Evolutionary conservation across 2,888 invertebrate genomes (phyloP).

Genomic region (Tyria jacobaeae): DNA sequence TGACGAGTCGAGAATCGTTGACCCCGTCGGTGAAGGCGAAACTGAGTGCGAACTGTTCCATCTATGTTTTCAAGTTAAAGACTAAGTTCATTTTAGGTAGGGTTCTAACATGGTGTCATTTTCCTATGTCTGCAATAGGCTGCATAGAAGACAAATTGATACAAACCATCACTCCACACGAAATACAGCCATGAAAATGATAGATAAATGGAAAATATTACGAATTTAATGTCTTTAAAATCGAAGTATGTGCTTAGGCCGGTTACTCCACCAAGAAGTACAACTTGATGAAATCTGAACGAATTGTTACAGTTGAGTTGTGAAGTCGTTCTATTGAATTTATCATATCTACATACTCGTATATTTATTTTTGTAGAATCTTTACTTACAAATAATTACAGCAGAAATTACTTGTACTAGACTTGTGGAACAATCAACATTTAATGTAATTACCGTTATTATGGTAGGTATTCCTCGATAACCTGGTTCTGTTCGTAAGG

Average conservation of each 20-base stretch:
- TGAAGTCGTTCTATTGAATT: not conserved
- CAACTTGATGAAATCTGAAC: not conserved
- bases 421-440: too few relatives aligned
- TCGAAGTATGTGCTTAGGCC: not conserved
- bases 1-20: slow-evolving; percentile 83
- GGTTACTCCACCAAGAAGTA: not conserved
- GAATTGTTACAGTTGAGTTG: not conserved
- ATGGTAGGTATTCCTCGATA: not conserved
- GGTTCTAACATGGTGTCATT: not conserved
- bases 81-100: slow-evolving; percentile 30
- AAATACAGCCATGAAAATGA: not conserved
- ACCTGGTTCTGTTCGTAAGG: slow-evolving; percentile 7
- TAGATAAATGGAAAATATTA: not conserved
- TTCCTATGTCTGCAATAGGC: too few relatives aligned
- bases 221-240: not conserved
- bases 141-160: not conserved
- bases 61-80: slow-evolving; percentile 46
- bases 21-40: slow-evolving; percentile 78
- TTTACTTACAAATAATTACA: too few relatives aligned
- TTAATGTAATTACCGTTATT: too few relatives aligned
- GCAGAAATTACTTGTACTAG: not conserved
- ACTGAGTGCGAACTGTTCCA: slow-evolving; percentile 70
- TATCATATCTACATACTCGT: not conserved
- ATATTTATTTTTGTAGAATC: too few relatives aligned
- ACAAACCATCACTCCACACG: not conserved